phyloP scores from a whole-genome alignment of 1,140 invertebrate species.

The Kradibia gibbosae region DNA sequence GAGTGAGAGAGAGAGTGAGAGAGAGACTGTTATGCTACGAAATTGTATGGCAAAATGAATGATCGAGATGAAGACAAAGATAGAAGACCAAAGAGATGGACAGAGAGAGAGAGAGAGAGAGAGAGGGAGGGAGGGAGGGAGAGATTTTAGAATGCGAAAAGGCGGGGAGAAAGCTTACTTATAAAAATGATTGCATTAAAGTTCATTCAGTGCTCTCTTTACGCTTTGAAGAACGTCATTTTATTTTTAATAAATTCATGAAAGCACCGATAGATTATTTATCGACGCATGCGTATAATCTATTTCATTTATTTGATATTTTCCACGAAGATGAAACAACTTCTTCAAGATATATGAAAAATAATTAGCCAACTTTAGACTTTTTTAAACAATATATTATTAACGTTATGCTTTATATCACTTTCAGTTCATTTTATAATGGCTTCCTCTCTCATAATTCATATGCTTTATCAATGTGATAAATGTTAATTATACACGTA shows the following conservation, averaged over 20 bases:
- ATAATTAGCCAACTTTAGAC: too few relatives aligned
- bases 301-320: too few relatives aligned
- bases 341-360: too few relatives aligned
- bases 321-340: too few relatives aligned
- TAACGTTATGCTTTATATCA: too few relatives aligned
- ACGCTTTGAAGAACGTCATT: background rate
- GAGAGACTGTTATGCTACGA: background rate
- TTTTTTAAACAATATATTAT: too few relatives aligned
- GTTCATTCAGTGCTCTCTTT: background rate
- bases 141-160: background rate
- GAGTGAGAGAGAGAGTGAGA: background rate
- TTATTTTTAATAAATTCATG: background rate
- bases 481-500: too few relatives aligned
- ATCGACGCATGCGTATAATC: too few relatives aligned
- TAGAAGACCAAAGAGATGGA: background rate
- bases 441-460: too few relatives aligned
- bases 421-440: too few relatives aligned
- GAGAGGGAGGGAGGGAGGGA: background rate
- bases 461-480: too few relatives aligned
- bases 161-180: background rate
- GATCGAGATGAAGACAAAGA: background rate
- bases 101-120: background rate
- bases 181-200: constrained; percentile 29
- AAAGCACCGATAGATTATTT: too few relatives aligned
- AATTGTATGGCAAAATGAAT: constrained; percentile 14